Percentiles rank a stretch among this genome's conserved stretches.
phyloP scores from a whole-genome alignment of 2,888 invertebrate species.

The Taphrorychus bicolor region DNA sequence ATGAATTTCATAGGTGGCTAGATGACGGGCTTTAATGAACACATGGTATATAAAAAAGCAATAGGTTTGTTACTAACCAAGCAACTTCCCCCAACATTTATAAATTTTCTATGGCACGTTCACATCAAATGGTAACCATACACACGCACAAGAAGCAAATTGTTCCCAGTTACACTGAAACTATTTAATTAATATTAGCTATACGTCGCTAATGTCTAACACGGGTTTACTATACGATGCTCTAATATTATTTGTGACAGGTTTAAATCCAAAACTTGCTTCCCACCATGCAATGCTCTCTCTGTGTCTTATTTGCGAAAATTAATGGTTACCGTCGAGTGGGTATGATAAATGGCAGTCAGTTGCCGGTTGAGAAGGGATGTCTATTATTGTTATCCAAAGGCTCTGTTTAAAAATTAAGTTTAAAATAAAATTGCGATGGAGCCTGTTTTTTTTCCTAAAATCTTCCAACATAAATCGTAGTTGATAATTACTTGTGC shows the following conservation, averaged over 20 bases:
- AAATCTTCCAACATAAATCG: too few species aligned
- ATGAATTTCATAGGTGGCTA: too few species aligned
- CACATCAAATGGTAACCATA: too few species aligned
- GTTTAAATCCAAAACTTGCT: background rate
- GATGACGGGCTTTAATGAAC: too few species aligned
- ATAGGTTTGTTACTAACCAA: too few species aligned
- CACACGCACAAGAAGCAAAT: too few species aligned
- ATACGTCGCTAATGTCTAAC: background rate
- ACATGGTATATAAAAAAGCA: too few species aligned
- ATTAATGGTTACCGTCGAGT: constrained; percentile 1
- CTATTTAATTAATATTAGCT: background rate
- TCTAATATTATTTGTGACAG: background rate
- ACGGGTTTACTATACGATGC: background rate
- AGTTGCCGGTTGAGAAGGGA: background rate
- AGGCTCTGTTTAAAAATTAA: background rate
- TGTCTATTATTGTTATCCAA: background rate
- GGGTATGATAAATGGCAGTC: background rate
- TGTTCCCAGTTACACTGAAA: background rate
- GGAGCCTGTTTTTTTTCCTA: too few species aligned
- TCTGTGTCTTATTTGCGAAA: background rate
- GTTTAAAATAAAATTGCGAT: background rate
- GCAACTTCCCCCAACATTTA: too few species aligned
- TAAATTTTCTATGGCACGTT: too few species aligned
- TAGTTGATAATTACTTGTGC: too few species aligned
- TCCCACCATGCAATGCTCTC: background rate